Evolutionary conservation across 2,113 vertebrate genomes (phyloP), one percentile per base, ranked within the genome.

Genomic region (Eurystomus gularis): DNA sequence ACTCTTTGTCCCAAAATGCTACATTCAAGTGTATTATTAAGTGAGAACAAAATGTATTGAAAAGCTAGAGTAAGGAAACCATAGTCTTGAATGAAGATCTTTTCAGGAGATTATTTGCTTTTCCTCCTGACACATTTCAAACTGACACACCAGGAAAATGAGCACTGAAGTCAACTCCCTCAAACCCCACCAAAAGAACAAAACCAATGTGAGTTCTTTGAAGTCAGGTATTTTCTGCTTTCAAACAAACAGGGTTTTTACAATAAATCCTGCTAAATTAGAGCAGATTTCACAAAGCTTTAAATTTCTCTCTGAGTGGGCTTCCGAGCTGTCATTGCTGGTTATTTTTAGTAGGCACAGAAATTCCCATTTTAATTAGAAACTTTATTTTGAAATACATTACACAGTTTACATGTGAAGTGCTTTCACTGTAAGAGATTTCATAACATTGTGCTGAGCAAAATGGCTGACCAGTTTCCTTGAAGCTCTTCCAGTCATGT

Each of bases 381-480:
- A 96, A 97, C 88, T 96, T 97, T 97, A 97, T 96, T 97, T 88
- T 62, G 49, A 96, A 94, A 97, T 93, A 94, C 91, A 94, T 97
- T 82, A 93, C 82, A 97, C 57, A 91, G 62, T 92, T 94, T 92
- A 96, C 94, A 97, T 61, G 86, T 91, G 88, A 95, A 89, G 66
- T 85, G 81, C 37, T 97, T 93, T 76, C 83, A 89, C 68, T 86
- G 66, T 23, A 70, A 94, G 86, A 39, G 92, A 91, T 82, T 94
- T 85, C 46, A 33, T 84, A 94, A 96, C 91, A 96, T 89, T 82
- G 69, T 17, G 78, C 80, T 91, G 86, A 94, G 83, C 69, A 94
- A 89, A 94, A 86, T 26, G 72, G 83, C 81, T 89, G 52, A 92
- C 66, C 40, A 15, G 21, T 44, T 65, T 93, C 88, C 93, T 95